Conservation (phyloP, 1,140 invertebrate genomes). For the Pseudomyrmex cubaensis region DNA sequence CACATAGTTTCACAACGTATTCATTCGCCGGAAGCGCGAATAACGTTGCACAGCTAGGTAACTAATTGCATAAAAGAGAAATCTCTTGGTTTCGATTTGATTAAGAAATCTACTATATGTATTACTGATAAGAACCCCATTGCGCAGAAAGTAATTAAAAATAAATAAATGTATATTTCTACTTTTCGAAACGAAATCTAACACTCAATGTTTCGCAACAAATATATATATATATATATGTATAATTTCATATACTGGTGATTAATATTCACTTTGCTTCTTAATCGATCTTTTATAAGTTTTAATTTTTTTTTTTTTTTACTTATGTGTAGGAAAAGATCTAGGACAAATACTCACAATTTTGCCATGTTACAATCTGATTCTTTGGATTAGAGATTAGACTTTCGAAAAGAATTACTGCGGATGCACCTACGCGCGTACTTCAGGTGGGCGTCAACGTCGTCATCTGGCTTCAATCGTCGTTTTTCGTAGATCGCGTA, state of each 20-base stretch:
- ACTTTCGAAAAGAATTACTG: not conserved
- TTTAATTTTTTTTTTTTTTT: too few relatives aligned
- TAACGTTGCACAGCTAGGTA: constrained; percentile 45
- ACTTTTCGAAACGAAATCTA: too few relatives aligned
- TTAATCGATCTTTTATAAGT: too few relatives aligned
- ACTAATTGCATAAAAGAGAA: constrained; percentile 59
- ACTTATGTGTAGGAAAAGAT: not conserved
- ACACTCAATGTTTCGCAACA: not conserved
- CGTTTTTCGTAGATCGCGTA: constrained; percentile 65
- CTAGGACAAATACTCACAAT: constrained; percentile 25
- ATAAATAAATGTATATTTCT: not conserved
- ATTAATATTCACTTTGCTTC: too few relatives aligned
- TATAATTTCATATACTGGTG: too few relatives aligned
- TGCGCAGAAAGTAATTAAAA: constrained; percentile 7
- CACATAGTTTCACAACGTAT: constrained; percentile 48
- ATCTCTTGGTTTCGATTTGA: constrained; percentile 44
- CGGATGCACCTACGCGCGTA: not conserved
- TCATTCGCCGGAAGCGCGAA: constrained; percentile 32
- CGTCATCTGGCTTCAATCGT: constrained; percentile 63
- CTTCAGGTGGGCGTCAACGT: constrained; percentile 4
- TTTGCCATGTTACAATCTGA: not conserved
- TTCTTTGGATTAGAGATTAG: not conserved
- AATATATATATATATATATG: too few relatives aligned
- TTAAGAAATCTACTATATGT: constrained; percentile 28
- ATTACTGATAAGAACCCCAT: constrained; percentile 30